phyloP scores from a whole-genome alignment of 2,797 vertebrate species.

The Artibeus lituratus region DNA sequence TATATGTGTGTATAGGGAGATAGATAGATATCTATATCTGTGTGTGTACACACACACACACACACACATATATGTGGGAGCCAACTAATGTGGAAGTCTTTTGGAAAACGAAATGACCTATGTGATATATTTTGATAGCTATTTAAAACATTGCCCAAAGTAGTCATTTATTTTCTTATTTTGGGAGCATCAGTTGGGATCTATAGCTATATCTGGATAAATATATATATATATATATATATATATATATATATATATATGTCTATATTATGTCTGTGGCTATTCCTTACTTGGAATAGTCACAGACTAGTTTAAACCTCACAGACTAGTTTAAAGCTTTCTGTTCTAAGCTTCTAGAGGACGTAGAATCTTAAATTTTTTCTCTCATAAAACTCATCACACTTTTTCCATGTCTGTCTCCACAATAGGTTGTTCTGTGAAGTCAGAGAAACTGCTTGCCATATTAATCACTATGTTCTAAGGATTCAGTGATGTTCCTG shows the following conservation, averaged over 20 bases:
- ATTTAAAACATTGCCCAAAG: background rate
- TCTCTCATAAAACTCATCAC: background rate
- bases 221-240: no score
- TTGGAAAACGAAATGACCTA: background rate
- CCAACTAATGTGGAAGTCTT: background rate
- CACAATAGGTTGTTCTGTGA: background rate
- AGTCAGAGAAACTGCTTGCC: background rate
- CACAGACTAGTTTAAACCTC: background rate
- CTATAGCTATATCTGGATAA: background rate
- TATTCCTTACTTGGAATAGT: background rate
- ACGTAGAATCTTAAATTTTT: background rate
- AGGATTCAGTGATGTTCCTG: background rate
- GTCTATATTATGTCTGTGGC: background rate
- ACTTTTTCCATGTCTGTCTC: background rate
- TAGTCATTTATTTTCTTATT: background rate
- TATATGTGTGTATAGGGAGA: accelerated
- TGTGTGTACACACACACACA: no score
- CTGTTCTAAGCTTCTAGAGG: background rate
- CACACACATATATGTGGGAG: background rate
- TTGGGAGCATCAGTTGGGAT: background rate
- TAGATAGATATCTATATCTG: no score
- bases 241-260: no score
- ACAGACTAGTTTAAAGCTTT: background rate
- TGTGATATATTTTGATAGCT: background rate
- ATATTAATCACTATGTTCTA: background rate